These are phyloP conservation scores for Cryptocheilus praepositus DNA, from an alignment of 2,888 invertebrate genomes.

Conservation along the genomic window DNA sequence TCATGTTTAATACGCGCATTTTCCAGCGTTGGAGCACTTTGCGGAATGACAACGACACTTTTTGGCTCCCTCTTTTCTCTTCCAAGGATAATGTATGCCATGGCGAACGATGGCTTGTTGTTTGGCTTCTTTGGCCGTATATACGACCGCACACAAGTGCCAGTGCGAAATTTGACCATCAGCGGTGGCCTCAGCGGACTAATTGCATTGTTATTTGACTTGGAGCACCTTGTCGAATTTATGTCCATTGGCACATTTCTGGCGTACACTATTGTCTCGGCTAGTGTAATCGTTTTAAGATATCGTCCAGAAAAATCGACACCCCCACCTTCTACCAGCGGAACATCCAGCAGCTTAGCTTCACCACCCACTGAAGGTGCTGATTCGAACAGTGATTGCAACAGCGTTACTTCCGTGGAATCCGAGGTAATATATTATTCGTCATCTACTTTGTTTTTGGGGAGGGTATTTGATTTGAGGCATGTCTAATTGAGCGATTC, in stretches of 20 bases:
- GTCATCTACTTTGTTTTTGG: neutral
- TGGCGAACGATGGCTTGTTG: conserved; percentile 92
- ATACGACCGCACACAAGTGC: conserved; percentile 87
- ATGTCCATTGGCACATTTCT: conserved; percentile 94
- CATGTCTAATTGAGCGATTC: neutral
- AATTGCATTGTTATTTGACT: conserved; percentile 90
- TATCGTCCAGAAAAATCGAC: conserved; percentile 80
- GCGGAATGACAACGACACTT: conserved; percentile 93
- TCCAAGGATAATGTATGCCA: conserved; percentile 91
- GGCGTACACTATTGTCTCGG: conserved; percentile 94
- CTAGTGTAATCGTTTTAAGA: conserved; percentile 90
- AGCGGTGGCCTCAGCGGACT: conserved; percentile 86
- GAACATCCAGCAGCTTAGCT: conserved; percentile 58
- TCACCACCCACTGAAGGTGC: conserved; percentile 67
- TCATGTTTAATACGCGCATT: neutral
- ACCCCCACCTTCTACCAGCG: conserved; percentile 37
- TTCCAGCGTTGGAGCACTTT: conserved; percentile 85
- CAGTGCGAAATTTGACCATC: conserved; percentile 84
- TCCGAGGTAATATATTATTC: conserved; percentile 54
- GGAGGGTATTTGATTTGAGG: neutral
- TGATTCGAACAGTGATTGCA: conserved; percentile 65
- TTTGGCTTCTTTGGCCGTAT: conserved; percentile 88
- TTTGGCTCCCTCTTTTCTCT: conserved; percentile 91
- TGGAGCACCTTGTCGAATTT: conserved; percentile 93
- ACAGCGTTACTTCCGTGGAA: conserved; percentile 62